Percentiles rank a stretch among this genome's conserved stretches.
Conservation (phyloP, 2,113 vertebrate species). For the Brienomyrus brachyistius region DNA sequence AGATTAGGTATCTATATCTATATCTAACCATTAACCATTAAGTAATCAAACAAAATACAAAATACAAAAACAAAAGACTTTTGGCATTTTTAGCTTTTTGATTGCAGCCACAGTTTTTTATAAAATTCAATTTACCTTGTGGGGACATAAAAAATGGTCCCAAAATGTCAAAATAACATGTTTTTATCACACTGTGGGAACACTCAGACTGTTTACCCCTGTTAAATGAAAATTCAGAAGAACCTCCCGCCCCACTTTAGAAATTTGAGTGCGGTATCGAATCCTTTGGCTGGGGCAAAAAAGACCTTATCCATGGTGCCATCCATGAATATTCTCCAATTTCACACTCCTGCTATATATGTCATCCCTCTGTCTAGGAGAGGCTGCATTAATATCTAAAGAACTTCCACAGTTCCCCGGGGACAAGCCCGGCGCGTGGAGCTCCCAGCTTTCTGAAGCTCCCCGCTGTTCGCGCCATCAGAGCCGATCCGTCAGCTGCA, state of each 20-base stretch:
- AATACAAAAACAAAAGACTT: not conserved
- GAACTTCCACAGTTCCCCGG: not conserved
- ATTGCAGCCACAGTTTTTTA: not conserved
- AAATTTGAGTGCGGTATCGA: not conserved
- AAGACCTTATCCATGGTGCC: not conserved
- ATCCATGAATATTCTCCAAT: not conserved
- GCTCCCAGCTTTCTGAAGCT: not conserved
- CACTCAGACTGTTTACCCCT: not conserved
- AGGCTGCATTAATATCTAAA: not conserved
- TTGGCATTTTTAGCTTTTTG: not conserved
- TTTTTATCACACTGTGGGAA: not conserved
- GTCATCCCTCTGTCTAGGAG: not conserved
- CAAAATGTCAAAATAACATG: not conserved
- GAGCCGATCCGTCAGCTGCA: not conserved
- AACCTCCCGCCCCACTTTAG: not conserved
- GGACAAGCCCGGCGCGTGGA: not conserved
- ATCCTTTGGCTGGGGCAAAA: not conserved
- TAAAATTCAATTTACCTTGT: not conserved
- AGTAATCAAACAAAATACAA: not conserved
- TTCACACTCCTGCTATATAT: not conserved
- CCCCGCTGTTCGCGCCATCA: not conserved
- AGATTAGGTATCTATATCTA: not conserved
- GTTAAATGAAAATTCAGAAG: not conserved
- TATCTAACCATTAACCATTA: not conserved
- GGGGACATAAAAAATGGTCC: not conserved